These are phyloP conservation scores for Amblyjoppa fuscipennis DNA, from an alignment of 2,888 invertebrate species.

Conservation along the genomic window DNA sequence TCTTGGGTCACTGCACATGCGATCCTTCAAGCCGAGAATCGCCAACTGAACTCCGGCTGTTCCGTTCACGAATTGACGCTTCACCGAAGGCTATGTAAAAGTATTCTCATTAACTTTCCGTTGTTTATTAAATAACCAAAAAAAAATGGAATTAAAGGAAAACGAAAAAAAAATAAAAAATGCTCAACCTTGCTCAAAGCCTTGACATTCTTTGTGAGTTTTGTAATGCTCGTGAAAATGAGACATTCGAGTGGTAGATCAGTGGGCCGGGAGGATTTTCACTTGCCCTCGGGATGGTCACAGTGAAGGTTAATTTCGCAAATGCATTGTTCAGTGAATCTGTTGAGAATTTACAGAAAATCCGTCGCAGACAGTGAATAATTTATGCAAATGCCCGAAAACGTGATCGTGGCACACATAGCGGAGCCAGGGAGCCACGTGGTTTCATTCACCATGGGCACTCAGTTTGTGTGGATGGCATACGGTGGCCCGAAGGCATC, in stretches of 20 bases:
- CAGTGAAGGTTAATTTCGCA: not conserved
- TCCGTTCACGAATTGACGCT: not conserved
- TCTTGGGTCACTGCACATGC: constrained; percentile 61
- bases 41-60: not conserved
- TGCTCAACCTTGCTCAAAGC: no score
- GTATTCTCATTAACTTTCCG: no score
- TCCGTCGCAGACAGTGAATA: constrained; percentile 27
- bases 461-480: constrained; percentile 77
- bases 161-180: not conserved
- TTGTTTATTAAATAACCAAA: not conserved
- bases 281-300: not conserved
- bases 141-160: not conserved
- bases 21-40: not conserved
- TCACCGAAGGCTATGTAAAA: not conserved
- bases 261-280: not conserved
- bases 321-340: constrained; percentile 1
- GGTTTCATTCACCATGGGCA: constrained; percentile 15
- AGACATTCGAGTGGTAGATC: not conserved
- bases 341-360: constrained; percentile 1
- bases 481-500: constrained; percentile 67
- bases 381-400: constrained; percentile 74
- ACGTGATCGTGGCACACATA: constrained; percentile 68
- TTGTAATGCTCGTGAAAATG: not conserved
- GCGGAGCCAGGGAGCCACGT: not conserved
- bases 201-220: not conserved